phyloP scores from a whole-genome alignment of 2,888 invertebrate species.

The Hirudinaria manillensis region DNA sequence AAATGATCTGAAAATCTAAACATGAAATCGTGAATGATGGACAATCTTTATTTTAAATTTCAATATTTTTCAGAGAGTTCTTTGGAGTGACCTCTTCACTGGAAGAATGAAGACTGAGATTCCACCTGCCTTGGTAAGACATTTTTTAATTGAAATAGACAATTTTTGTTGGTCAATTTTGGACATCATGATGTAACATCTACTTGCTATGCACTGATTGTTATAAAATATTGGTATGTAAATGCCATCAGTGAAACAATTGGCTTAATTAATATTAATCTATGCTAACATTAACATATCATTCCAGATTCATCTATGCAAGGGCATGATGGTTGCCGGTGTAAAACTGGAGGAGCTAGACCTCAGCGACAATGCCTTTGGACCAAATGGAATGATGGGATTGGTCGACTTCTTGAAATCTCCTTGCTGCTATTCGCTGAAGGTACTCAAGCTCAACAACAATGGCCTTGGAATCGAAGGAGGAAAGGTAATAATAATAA shows the following conservation, averaged over 20 bases:
- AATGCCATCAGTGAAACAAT: too few species aligned
- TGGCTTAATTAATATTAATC: too few species aligned
- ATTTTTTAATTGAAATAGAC: neutral
- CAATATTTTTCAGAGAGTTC: conserved; percentile 60
- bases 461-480: conserved; percentile 89
- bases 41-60: neutral
- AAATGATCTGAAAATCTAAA: neutral
- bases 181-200: too few species aligned
- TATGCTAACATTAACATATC: neutral
- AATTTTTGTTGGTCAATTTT: neutral
- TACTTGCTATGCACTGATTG: too few species aligned
- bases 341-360: conserved; percentile 77
- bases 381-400: conserved; percentile 54
- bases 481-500: conserved; percentile 60
- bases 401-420: conserved; percentile 67
- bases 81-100: conserved; percentile 96
- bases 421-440: conserved; percentile 73
- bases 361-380: conserved; percentile 92
- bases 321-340: conserved; percentile 72
- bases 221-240: too few species aligned
- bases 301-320: conserved; percentile 65
- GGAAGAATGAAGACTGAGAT: conserved; percentile 90
- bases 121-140: conserved; percentile 72
- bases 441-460: conserved; percentile 80
- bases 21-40: neutral